Conservation (phyloP, 2,113 vertebrate species). For the Tyrannus savana region DNA sequence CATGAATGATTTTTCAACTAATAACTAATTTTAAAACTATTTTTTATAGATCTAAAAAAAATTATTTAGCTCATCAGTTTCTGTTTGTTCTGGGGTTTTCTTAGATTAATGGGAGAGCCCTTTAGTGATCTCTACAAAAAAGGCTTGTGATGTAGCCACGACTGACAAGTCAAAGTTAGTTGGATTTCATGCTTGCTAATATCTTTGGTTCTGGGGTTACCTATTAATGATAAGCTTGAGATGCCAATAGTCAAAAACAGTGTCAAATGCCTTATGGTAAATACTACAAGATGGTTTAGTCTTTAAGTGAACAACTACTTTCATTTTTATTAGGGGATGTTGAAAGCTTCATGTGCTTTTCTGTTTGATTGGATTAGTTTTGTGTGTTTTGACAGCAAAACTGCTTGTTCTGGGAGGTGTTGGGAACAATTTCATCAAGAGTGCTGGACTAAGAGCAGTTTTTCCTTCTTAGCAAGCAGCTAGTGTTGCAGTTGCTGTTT, state of each 20-base stretch:
- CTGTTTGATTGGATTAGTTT: background rate
- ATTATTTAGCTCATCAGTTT: background rate
- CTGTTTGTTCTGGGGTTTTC: background rate
- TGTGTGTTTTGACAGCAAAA: slow-evolving; percentile 8
- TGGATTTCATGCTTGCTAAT: background rate
- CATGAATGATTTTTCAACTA: background rate
- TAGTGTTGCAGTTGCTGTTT: background rate
- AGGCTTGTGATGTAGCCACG: background rate
- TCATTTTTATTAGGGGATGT: background rate
- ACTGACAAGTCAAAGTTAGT: background rate
- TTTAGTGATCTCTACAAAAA: background rate
- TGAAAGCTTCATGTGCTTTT: background rate
- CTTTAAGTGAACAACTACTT: background rate
- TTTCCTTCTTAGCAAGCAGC: background rate
- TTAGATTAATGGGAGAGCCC: background rate
- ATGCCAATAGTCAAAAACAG: background rate
- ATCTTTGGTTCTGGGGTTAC: background rate
- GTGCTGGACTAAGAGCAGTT: background rate
- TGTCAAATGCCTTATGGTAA: background rate
- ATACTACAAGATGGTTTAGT: background rate
- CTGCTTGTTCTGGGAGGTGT: background rate
- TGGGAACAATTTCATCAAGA: background rate
- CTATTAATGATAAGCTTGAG: background rate
- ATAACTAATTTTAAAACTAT: background rate
- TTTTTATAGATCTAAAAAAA: background rate